Evolutionary conservation across 2,888 invertebrate genomes (phyloP), one percentile per base, ranked within the genome.

Genomic region (Hipparchia semele): DNA sequence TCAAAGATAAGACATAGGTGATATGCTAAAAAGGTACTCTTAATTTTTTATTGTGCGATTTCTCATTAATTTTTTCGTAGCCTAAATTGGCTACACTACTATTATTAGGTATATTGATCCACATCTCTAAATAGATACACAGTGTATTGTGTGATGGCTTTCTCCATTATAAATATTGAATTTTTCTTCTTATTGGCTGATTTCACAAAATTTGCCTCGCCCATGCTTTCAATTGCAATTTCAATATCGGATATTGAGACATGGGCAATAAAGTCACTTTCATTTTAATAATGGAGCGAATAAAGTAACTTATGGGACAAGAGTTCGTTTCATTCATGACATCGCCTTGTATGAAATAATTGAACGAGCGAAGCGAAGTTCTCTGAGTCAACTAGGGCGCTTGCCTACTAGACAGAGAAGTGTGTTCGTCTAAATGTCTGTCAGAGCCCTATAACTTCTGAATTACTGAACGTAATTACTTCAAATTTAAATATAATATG

Each of bases 241-340:
- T 13, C 8, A 64, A 64, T 64, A 64, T 51, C 51, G 51, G 51
- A 64, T 64, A 23, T 51, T 51, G 60, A 64, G 49, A 12, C 45
- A 46, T 13, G 62, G 46, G 10, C 23, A n/a, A 64, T 64, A 51
- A 64, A 64, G 51, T 10, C 10, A 51, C 64, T 64, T 64, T 64
- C 64, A 23, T 64, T 51, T 51, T 51, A 51, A 64, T 39, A 45
- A 45, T 39, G 39, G 10, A 60, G 6, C 39, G 45, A 33, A 59
- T 49, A 62, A 62, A 33, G 23, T 49, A 62, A 62, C 2, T 62
- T 49, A 62, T n/a, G 45, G 13, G 10, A 64, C 62, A 62, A 64
- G 23, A 51, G 64, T 51, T 23, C 13, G 51, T 33, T 51, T 23
- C 49, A 23, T 49, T 6, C 62, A 3, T 64, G 23, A 49, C 13